A percentile compares a stretch with the other conserved stretches of the same genome.
Conservation (phyloP, 1,140 invertebrate species). For the Leptestheria dahalacensis region DNA sequence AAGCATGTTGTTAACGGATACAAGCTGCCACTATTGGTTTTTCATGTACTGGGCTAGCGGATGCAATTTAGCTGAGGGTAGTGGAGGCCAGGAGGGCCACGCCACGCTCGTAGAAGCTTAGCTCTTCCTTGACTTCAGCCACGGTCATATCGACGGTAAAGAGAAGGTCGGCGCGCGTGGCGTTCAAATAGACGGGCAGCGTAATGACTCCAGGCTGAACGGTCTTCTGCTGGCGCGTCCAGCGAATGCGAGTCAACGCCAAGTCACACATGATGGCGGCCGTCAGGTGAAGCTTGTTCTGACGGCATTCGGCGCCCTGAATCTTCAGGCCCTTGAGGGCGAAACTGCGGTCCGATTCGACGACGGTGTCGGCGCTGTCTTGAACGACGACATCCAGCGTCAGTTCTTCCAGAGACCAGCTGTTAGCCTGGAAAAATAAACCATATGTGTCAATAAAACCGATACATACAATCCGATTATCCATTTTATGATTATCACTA, state of each 20-base stretch:
- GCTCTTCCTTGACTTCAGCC: slow-evolving; percentile 66
- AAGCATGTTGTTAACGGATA: no score
- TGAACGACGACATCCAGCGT: slow-evolving; percentile 69
- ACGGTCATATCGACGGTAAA: slow-evolving; percentile 91
- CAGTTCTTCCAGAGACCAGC: slow-evolving; percentile 82
- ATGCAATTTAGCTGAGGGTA: slow-evolving; percentile 61
- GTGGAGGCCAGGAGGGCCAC: slow-evolving; percentile 85
- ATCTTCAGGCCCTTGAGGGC: slow-evolving; percentile 52
- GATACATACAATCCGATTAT: no score
- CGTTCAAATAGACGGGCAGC: slow-evolving; percentile 92
- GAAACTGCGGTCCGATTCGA: slow-evolving; percentile 27
- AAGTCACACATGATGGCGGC: slow-evolving; percentile 88
- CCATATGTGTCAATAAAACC: slow-evolving; percentile 20
- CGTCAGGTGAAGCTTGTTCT: slow-evolving; percentile 78
- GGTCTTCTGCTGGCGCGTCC: slow-evolving; percentile 37
- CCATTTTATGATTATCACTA: no score
- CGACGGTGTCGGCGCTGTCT: slow-evolving; percentile 51
- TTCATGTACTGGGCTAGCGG: background rate
- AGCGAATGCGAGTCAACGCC: slow-evolving; percentile 69
- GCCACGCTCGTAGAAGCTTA: slow-evolving; percentile 91
- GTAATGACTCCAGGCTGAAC: slow-evolving; percentile 45
- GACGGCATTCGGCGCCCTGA: slow-evolving; percentile 82
- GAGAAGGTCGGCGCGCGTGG: slow-evolving; percentile 80
- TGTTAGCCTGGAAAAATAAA: slow-evolving; percentile 32
- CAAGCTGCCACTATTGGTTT: background rate